A percentile compares a stretch with the other conserved stretches of the same genome.
Conservation (phyloP, 2,797 vertebrate species). For the Sebastes vulpes region DNA sequence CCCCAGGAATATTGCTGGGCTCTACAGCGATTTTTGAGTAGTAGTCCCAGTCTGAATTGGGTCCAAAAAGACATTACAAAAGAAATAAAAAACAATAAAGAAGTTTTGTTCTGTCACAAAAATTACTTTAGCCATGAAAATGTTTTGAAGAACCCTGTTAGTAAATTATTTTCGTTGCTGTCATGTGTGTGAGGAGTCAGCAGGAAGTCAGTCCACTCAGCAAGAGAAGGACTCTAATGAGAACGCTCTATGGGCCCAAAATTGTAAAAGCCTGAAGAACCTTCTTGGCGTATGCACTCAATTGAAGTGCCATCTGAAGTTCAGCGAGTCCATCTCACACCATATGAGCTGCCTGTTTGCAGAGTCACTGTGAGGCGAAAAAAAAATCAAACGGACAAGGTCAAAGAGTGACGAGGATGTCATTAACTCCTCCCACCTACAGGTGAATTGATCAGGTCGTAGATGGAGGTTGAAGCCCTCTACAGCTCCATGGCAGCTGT, state of each 20-base stretch:
- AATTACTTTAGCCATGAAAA: background rate
- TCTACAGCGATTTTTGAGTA: background rate
- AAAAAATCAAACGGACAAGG: constrained; percentile 11
- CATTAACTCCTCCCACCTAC: constrained; percentile 35
- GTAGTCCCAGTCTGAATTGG: background rate
- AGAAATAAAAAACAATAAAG: background rate
- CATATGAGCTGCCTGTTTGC: background rate
- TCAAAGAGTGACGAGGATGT: constrained; percentile 13
- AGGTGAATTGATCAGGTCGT: constrained; percentile 45
- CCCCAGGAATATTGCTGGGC: no score
- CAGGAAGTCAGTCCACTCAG: background rate
- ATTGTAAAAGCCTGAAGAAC: background rate
- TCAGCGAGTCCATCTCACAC: background rate
- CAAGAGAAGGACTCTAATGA: background rate
- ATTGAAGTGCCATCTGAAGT: background rate
- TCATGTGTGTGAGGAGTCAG: background rate
- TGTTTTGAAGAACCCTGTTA: background rate
- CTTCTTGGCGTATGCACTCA: no score
- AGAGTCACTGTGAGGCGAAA: background rate
- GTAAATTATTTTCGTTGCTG: background rate
- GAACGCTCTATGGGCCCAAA: background rate
- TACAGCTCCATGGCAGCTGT: constrained; percentile 29
- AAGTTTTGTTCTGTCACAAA: background rate
- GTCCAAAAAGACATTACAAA: background rate
- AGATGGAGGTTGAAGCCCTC: constrained; percentile 40